Percentiles rank a stretch among this genome's conserved stretches.
These are phyloP conservation scores for Homalodisca vitripennis DNA, from an alignment of 1,140 invertebrate genomes.

Conservation along the genomic window DNA sequence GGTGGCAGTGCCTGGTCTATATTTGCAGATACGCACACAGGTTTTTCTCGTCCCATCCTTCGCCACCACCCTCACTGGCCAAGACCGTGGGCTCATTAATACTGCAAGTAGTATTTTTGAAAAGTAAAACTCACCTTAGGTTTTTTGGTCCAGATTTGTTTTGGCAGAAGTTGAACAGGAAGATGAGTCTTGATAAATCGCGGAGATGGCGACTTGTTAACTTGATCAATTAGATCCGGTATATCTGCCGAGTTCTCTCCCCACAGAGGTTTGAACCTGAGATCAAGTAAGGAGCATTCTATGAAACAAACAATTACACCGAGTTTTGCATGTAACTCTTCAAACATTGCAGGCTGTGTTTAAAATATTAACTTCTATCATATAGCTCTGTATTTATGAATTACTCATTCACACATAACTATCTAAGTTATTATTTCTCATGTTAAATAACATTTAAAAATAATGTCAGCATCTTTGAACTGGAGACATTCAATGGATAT, in stretches of 20 bases:
- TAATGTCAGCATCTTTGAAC: not conserved
- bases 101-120: not conserved
- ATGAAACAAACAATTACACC: not conserved
- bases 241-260: constrained; percentile 11
- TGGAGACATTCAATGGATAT: too few species aligned
- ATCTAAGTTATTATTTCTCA: too few species aligned
- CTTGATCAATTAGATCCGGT: constrained; percentile 39
- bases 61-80: not conserved
- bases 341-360: not conserved
- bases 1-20: not conserved
- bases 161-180: constrained; percentile 62
- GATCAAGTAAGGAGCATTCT: not conserved
- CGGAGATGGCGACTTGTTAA: constrained; percentile 50
- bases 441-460: too few species aligned
- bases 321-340: not conserved
- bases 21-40: not conserved
- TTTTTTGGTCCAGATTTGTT: constrained; percentile 52
- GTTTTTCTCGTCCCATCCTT: not conserved
- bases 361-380: not conserved
- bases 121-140: constrained; percentile 49
- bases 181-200: constrained; percentile 70
- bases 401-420: not conserved
- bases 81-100: not conserved
- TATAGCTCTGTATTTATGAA: not conserved
- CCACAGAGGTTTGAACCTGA: constrained; percentile 14